Evolutionary conservation across 2,113 vertebrate species (phyloP), one percentile per base, ranked within the genome.

Genomic region (Zosterops japonicus): DNA sequence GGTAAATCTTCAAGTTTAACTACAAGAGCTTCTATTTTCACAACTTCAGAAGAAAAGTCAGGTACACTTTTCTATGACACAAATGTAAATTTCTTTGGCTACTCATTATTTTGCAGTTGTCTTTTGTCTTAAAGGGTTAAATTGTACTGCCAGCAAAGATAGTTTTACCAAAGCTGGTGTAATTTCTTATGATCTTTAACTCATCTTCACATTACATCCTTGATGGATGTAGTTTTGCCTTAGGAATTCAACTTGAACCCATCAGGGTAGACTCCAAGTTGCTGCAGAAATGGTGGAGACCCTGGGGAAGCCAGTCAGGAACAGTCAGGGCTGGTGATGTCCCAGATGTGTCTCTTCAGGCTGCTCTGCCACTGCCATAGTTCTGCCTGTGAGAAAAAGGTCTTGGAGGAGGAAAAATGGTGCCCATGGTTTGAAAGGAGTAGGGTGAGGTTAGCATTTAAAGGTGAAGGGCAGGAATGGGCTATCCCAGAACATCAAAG

Each of bases 371-470:
- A 6, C 19, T 83, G 36, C 11, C 7, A 3, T 8, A 5, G 17
- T 64, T 60, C 50, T 36, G 16, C 18, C 5, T 8, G 17, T 50
- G 27, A 27, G 56, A 75, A 55, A 36, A 1, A 6, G 8, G 44
- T 46, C 35, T 55, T 33, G 78, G 1, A 15, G 11, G 14, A 77
- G 39, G 14, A 59, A 29, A 49, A n/a, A 14, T 6, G 1, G 1
- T 35, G 5, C 7, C 22, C 11, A 5, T 0, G 0, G 20, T 41
- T 44, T 4, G 1, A 55, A 44, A 14, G 24, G 14, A 59, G 16
- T 44, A 22, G 23, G 8, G 2, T 67, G 25, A 91, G 13, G 47
- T 63, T 28, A 33, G 25, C 2, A 6, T 70, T 65, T 36, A 29
- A 84, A 50, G n/a, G 23, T 50, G 21, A 50, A 70, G 36, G 35